A percentile compares a stretch with the other conserved stretches of the same genome.
Evolutionary conservation across 1,140 invertebrate species (phyloP).

Genomic region (Chironomus striatipennis): DNA sequence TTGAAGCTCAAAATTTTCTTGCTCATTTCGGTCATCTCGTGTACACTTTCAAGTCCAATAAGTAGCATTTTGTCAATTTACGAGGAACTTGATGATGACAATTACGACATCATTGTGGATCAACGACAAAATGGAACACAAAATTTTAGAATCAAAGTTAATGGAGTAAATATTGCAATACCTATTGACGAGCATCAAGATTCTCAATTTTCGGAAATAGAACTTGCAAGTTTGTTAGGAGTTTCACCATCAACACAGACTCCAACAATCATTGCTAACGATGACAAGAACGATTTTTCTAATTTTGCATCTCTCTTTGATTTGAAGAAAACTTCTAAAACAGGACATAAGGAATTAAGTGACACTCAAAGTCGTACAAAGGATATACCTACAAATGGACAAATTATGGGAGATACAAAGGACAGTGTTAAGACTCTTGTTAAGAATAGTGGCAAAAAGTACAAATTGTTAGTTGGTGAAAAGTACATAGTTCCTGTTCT

Average conservation of each 20-base stretch:
- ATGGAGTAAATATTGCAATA: conserved; percentile 34
- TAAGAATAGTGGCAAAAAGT: background rate
- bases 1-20: background rate
- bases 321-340: background rate
- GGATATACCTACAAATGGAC: background rate
- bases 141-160: conserved; percentile 33
- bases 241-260: background rate
- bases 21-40: background rate
- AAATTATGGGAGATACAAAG: background rate
- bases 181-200: conserved; percentile 22
- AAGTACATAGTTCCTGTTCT: background rate
- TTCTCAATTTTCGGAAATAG: background rate
- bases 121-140: conserved; percentile 36
- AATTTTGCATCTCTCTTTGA: background rate
- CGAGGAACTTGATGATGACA: conserved; percentile 28
- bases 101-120: conserved; percentile 35
- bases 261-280: background rate
- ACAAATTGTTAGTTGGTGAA: background rate
- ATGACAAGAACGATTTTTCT: background rate
- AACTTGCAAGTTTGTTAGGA: background rate
- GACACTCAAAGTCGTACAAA: conserved; percentile 8
- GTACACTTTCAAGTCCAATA: background rate
- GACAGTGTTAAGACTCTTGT: background rate
- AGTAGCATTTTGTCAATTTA: background rate
- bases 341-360: background rate